Evolutionary conservation across 2,113 vertebrate species (phyloP), one percentile per base, ranked within the genome.

Genomic region (Narcine bancroftii): DNA sequence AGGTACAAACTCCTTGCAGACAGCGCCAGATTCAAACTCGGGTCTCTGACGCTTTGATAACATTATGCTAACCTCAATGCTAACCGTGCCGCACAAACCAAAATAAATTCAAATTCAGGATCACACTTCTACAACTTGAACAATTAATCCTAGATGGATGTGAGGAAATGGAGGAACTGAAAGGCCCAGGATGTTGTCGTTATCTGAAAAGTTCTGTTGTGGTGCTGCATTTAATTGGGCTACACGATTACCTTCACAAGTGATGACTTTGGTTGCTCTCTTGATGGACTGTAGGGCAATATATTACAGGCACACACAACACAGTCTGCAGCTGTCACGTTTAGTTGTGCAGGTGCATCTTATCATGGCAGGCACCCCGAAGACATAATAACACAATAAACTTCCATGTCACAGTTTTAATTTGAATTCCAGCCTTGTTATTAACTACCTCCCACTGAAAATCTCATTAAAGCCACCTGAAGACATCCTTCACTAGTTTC

Each of bases 401-500:
- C 33, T 60, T 60, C 81, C 33, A 15, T n/a, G 33, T 87, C 81
- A n/a, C 53, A n/a, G 53, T 60, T 60, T 63, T 60, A 60, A 87
- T 87, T 36, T 87, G 81, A 87, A 36, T 56, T 33, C 36, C 53
- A 85, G 15, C 33, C 81, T 36, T 87, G 53, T 60, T 87, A 60
- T 36, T 56, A 63, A 87, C 15, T 56, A 56, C 53, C 53, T 87
- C 53, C 81, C 81, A 87, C 53, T 87, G 53, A 13, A 87, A 63
- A 87, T 39, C 81, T 60, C 81, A 63, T 87, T 87, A 87, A 60
- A 60, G 53, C 53, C 19, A 60, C 81, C 81, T 87, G 53, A 87
- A 87, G 81, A 85, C 50, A 36, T n/a, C 15, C 81, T 85, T 85
- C 29, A 7, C 15, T 21, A n/a, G 81, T 87, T 87, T 87, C 47